Base-by-base conservation (phyloP, 2,888 invertebrate species). In the Acrobasis consociella region DNA sequence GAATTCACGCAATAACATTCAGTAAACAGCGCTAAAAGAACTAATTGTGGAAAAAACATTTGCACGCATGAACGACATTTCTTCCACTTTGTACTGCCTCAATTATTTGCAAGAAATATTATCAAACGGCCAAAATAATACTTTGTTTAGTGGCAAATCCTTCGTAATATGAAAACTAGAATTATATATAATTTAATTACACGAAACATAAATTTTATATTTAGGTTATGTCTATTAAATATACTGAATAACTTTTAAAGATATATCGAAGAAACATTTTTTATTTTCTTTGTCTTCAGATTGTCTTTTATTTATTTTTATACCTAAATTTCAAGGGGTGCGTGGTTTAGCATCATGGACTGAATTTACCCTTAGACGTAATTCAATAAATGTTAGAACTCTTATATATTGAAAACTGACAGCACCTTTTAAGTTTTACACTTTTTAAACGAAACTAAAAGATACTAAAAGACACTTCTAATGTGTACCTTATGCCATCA, bases 51-150 rank as follows among this genome's bases (percentile, higher is more conserved):
- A 49, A 22, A 31, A n/a, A 17, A 49, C 17, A 58, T 31, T 42
- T 58, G 16, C 7, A 58, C 49, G 42, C 17, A 59, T 53, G 42
- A 16, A 52, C 46, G 39, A 56, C 16, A 52, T 65, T 58, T 78
- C 75, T 81, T 80, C 76, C 77, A 81, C 76, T 85, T 85, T 85
- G 83, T 85, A 86, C 83, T 82, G 72, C 75, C 62, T 8, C 66
- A 63, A 72, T 73, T 76, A 75, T 81, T 81, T 80, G 82, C 79
- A 81, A 82, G 81, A 74, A 79, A 68, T 64, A 72, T 58, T 38
- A 62, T 61, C 52, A 65, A 66, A 62, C 46, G 46, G 8, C 22
- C 16, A 60, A 49, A 55, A 59, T 51, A 53, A 58, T 22, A 46
- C 11, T 52, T 52, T 58, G 10, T 38, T 60, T n/a, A 56, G 38